Percentiles rank a stretch among this genome's conserved stretches.
phyloP scores from a whole-genome alignment of 2,888 invertebrate species.

The Conchocele bisecta region DNA sequence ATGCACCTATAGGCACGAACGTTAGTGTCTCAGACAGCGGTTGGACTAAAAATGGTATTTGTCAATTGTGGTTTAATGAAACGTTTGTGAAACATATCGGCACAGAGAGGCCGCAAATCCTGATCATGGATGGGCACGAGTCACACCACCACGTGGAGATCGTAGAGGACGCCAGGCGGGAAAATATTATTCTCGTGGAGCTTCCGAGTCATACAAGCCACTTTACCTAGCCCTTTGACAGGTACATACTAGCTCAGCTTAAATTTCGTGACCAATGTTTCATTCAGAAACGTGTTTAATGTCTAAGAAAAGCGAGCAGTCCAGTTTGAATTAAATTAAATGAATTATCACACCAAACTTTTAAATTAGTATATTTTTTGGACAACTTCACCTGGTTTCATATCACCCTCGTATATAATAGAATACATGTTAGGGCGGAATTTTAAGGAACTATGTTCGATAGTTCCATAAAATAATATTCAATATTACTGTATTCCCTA shows the following conservation, averaged over 20 bases:
- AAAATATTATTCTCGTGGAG: slow-evolving; percentile 22
- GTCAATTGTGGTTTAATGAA: slow-evolving; percentile 25
- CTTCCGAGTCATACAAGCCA: slow-evolving; percentile 26
- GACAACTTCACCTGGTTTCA: too few relatives aligned
- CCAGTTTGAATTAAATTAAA: too few relatives aligned
- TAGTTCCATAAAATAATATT: too few relatives aligned
- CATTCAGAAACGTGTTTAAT: too few relatives aligned
- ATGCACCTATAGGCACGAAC: slow-evolving; percentile 23
- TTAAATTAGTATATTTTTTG: slow-evolving; percentile 6
- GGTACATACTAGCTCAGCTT: too few relatives aligned
- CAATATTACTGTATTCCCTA: too few relatives aligned
- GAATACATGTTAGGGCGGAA: too few relatives aligned
- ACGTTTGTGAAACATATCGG: slow-evolving; percentile 34
- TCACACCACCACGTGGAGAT: slow-evolving; percentile 35
- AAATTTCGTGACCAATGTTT: too few relatives aligned
- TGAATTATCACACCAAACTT: too few relatives aligned
- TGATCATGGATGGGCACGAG: slow-evolving; percentile 8
- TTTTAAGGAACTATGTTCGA: too few relatives aligned
- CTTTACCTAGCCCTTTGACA: slow-evolving; percentile 28
- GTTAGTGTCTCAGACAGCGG: slow-evolving; percentile 27
- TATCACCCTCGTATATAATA: too few relatives aligned
- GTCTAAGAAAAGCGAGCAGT: too few relatives aligned
- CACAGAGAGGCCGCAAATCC: slow-evolving; percentile 6
- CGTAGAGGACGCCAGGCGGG: slow-evolving; percentile 10
- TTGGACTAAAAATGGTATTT: slow-evolving; percentile 30